Evolutionary conservation across 2,888 invertebrate species (phyloP).

Genomic region (Calephelis perditalis): DNA sequence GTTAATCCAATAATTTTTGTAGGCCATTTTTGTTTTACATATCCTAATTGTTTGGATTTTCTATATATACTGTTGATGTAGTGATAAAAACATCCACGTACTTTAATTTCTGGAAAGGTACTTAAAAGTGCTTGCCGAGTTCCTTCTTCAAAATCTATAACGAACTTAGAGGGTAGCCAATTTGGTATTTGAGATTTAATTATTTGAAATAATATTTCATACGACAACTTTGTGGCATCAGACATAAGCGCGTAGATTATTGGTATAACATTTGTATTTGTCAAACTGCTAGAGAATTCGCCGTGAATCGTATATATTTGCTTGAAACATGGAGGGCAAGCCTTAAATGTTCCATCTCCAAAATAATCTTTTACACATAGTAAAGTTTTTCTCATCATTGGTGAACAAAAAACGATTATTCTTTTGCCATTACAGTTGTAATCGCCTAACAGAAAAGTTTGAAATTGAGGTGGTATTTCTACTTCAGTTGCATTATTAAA

Average conservation of each 20-base stretch:
- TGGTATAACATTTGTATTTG: constrained; percentile 5
- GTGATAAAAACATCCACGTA: constrained; percentile 6
- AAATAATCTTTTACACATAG: constrained; percentile 2
- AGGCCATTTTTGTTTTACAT: constrained; percentile 2
- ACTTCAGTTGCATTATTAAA: neutral
- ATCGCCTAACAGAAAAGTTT: constrained; percentile 2
- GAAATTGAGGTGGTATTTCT: constrained; percentile 1
- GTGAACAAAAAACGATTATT: constrained; percentile 3
- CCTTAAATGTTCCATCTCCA: constrained; percentile 1
- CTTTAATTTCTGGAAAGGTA: constrained; percentile 2
- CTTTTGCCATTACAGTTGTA: constrained; percentile 1
- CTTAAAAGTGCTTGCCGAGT: neutral
- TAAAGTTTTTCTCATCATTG: constrained; percentile 2
- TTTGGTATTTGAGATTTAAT: constrained; percentile 5
- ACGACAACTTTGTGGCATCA: constrained; percentile 2
- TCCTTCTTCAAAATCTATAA: constrained; percentile 5
- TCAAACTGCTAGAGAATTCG: neutral
- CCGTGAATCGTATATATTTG: neutral
- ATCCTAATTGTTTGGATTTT: constrained; percentile 5
- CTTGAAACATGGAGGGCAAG: constrained; percentile 1
- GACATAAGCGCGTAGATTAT: constrained; percentile 5
- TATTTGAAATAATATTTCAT: constrained; percentile 5
- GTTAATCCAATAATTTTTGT: neutral
- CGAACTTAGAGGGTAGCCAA: constrained; percentile 5
- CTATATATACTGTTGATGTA: constrained; percentile 2